Percentiles rank a stretch among this genome's conserved stretches.
Evolutionary conservation across 2,797 vertebrate genomes (phyloP).

Genomic region (Phaenicophaeus curvirostris): DNA sequence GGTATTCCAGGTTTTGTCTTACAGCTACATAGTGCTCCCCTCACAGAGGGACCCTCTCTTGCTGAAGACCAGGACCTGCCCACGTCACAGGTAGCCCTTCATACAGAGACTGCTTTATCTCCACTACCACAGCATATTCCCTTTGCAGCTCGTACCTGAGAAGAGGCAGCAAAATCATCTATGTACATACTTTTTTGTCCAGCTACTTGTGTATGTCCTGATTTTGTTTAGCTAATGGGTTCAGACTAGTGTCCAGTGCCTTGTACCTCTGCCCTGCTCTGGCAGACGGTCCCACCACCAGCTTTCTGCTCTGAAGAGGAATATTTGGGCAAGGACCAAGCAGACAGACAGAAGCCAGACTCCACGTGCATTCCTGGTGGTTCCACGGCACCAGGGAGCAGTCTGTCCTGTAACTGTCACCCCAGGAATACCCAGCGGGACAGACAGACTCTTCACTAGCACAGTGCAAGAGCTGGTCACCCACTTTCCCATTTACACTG

Average conservation of each 20-base stretch:
- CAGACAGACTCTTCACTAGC: background rate
- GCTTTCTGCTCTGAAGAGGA: background rate
- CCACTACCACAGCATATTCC: background rate
- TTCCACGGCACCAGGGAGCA: background rate
- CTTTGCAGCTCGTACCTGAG: background rate
- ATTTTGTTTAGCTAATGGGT: background rate
- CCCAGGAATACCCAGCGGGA: background rate
- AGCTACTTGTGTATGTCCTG: background rate
- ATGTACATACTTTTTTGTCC: background rate
- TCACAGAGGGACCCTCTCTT: background rate
- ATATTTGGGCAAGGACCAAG: background rate
- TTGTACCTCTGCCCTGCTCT: background rate
- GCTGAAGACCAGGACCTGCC: background rate
- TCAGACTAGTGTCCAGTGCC: background rate
- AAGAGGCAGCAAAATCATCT: background rate
- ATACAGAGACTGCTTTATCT: background rate
- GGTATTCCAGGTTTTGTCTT: background rate
- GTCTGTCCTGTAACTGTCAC: background rate
- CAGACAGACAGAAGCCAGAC: background rate
- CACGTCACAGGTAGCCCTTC: accelerated
- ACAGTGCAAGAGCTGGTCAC: background rate
- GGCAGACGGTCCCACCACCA: background rate
- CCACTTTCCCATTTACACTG: background rate
- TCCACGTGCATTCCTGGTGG: accelerated
- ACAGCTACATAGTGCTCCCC: background rate